Conservation (phyloP, 1,140 invertebrate species). For the Drosophila oshimai region DNA sequence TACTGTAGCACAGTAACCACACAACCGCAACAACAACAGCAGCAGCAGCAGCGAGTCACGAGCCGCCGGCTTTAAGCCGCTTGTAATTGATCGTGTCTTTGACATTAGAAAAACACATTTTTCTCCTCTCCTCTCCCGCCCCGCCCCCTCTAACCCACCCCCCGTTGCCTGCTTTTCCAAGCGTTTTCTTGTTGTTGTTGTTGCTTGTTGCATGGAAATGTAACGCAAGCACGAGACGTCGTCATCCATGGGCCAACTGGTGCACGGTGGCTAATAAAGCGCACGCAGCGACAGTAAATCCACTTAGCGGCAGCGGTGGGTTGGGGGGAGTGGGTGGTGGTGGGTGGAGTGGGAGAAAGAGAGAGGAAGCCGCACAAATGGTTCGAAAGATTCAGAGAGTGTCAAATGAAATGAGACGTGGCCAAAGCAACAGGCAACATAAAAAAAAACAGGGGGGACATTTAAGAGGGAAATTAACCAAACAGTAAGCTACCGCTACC, state of each 20-base stretch:
- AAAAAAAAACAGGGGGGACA: not conserved
- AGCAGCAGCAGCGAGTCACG: constrained; percentile 32
- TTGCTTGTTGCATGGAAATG: constrained; percentile 38
- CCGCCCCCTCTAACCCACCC: not conserved
- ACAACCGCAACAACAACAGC: constrained; percentile 13
- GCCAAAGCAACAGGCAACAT: constrained; percentile 18
- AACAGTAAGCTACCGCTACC: not conserved
- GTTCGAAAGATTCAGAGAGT: constrained; percentile 26
- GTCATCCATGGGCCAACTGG: constrained; percentile 32
- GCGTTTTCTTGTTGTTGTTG: constrained; percentile 3
- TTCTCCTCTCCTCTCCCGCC: not conserved
- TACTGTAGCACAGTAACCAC: constrained; percentile 22
- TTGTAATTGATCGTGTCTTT: constrained; percentile 62
- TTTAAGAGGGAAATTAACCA: not conserved
- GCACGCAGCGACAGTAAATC: constrained; percentile 53
- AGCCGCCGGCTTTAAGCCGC: constrained; percentile 45
- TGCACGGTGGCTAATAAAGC: constrained; percentile 58
- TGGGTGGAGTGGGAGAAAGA: not conserved
- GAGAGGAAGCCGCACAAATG: constrained; percentile 34
- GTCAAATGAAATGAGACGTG: constrained; percentile 45
- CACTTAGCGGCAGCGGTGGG: constrained; percentile 28
- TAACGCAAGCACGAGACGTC: constrained; percentile 37
- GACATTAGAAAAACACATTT: constrained; percentile 58
- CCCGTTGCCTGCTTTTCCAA: not conserved
- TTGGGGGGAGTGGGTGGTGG: not conserved